Conservation (phyloP, 2,113 vertebrate genomes). For the Sturnus vulgaris region DNA sequence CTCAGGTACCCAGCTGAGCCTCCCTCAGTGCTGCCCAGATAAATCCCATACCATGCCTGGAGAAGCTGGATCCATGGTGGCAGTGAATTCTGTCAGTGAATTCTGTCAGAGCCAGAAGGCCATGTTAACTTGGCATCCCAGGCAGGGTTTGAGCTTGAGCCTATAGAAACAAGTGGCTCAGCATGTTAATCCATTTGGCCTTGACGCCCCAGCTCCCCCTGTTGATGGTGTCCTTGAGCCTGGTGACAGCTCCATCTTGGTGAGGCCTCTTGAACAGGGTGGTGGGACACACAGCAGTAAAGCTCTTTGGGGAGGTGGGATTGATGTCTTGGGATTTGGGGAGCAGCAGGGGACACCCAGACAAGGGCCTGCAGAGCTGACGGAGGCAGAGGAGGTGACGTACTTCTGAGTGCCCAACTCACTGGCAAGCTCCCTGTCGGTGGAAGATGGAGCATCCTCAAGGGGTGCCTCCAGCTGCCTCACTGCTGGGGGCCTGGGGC, state of each 20-base stretch:
- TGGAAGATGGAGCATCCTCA: background rate
- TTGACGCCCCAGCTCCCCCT: rapidly evolving
- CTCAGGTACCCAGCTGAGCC: background rate
- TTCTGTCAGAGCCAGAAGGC: background rate
- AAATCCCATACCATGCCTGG: rapidly evolving
- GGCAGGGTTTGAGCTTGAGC: background rate
- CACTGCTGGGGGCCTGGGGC: rapidly evolving
- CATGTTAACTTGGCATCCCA: background rate
- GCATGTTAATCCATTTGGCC: background rate
- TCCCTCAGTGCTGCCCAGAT: rapidly evolving
- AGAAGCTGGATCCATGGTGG: background rate
- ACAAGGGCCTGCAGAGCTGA: background rate
- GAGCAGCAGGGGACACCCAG: background rate
- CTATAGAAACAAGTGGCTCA: background rate
- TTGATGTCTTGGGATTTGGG: background rate
- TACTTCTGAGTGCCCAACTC: background rate
- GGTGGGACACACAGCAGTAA: background rate
- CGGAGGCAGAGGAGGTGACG: background rate
- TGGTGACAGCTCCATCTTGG: background rate
- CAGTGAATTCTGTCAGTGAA: background rate
- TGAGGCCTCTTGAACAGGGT: rapidly evolving
- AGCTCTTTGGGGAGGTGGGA: background rate
- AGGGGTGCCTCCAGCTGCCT: background rate
- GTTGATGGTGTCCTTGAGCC: background rate
- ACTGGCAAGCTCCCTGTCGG: too few species aligned